Base-by-base conservation (phyloP, 2,888 invertebrate genomes). In the Magallana nippona region DNA sequence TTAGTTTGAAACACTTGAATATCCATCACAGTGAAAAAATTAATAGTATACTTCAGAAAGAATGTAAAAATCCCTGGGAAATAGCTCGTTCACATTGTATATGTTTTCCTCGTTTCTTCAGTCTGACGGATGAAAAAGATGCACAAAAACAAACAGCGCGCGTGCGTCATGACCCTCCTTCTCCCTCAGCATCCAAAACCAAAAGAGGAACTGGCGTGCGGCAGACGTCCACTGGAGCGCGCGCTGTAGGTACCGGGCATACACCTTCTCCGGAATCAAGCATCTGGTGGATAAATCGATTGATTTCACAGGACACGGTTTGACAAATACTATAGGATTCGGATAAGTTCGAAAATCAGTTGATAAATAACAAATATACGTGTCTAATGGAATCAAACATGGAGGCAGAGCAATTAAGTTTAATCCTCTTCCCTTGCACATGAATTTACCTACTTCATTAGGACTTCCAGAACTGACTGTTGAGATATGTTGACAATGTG, bases 141-240 rank as follows among this genome's bases (percentile, higher is more conserved):
- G 56, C 79, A 79, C 22, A 32, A 71, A 71, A 71, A 58, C 71
- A 27, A 19, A 22, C 55, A 22, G 10, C 71, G 71, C 82, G 82
- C 82, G 71, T 82, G 82, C 82, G 82, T 71, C 19, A 55, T 55
- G 63, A 71, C 82, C 44, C 22, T 55, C 44, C 82, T 22, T 19
- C 82, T 82, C 63, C 82, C 32, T 82, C 82, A 82, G 82, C 82
- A 82, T 63, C 82, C 82, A 60, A 82, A 82, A 82, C 82, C 82
- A 82, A 71, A 82, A 71, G 82, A 55, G 82, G 82, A 63, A 71
- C 71, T 55, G 82, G 22, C 27, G 19, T 15, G 11, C 71, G 32
- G 71, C 71, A 71, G 71, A 71, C 71, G 71, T 32, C 71, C 71
- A 22, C 15, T 71, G 71, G 11, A 71, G 71, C 71, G 71, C 71